These are phyloP conservation scores for Junonia oenone DNA, from an alignment of 2,888 invertebrate species.

Conservation along the genomic window DNA sequence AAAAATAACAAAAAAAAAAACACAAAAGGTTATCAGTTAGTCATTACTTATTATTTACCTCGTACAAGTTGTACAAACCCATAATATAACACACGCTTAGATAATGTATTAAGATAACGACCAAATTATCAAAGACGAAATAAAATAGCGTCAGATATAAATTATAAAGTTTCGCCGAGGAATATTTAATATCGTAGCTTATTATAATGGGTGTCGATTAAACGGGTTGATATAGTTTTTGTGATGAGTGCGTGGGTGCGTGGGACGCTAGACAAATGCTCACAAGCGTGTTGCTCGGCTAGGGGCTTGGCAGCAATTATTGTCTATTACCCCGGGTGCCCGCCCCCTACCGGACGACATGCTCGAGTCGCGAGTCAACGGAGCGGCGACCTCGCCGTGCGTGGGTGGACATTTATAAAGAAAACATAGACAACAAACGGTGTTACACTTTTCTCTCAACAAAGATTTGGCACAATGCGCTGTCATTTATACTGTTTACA, in stretches of 20 bases:
- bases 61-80: conserved; percentile 16
- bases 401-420: conserved; percentile 36
- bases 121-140: conserved; percentile 7
- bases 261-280: conserved; percentile 39
- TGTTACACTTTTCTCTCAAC: conserved; percentile 7
- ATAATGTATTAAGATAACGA: conserved; percentile 17
- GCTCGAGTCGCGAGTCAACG: conserved; percentile 23
- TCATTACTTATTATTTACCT: conserved; percentile 15
- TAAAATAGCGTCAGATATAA: conserved; percentile 3
- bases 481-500: neutral
- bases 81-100: conserved; percentile 6
- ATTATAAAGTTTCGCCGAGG: neutral
- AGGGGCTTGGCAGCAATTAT: conserved; percentile 51
- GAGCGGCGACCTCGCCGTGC: conserved; percentile 39
- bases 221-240: conserved; percentile 23
- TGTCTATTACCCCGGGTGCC: conserved; percentile 45
- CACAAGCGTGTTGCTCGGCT: conserved; percentile 29
- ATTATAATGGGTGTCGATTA: conserved; percentile 16
- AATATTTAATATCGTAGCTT: conserved; percentile 4
- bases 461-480: conserved; percentile 11
- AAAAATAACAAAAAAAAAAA: conserved; percentile 16
- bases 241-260: conserved; percentile 20
- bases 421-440: conserved; percentile 25
- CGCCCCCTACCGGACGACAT: conserved; percentile 42
- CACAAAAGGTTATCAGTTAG: conserved; percentile 23